Base-by-base conservation (phyloP, 2,113 vertebrate genomes). In the Odocoileus virginianus region DNA sequence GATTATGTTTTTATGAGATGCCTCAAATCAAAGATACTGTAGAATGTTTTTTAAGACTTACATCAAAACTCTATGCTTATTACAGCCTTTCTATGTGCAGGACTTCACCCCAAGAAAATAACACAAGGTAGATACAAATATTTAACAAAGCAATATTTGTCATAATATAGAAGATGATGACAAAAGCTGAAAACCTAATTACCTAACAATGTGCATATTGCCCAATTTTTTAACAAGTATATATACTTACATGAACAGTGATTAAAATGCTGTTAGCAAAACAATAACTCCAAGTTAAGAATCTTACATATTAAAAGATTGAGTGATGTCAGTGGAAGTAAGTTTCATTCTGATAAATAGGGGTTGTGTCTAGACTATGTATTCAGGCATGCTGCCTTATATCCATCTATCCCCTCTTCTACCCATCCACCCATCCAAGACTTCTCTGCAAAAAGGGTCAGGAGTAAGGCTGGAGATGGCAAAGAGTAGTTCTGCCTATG, bases 231-330 rank as follows among this genome's bases (percentile, higher is more conserved):
- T 71, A 87, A 47, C 85, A 43, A 58, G 28, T 71, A 47, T 40
- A 30, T 13, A 27, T 47, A 67, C 28, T 82, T 88, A 82, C 58
- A 92, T 55, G 52, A 92, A 85, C 36, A 71, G 50, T 58, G 19
- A 96, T 84, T 89, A 93, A 96, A 93, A 91, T 91, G 11, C n/a
- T 78, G n/a, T 47, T 88, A 43, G 76, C 84, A 84, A 90, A 87
- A 92, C 0, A 78, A 33, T n/a, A 97, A 57, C 16, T 57, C 47
- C n/a, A 87, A 86, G 52, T 93, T 92, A 78, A 89, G 92, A 86
- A 88, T 91, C 47, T 93, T 88, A 19, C 23, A 85, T 36, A 28
- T 91, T 78, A 84, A 60, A 90, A 93, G 55, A 64, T 43, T 40
- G 33, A 36, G 19, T 83, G 12, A 88, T 58, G 55, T 79, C 52